phyloP scores from a whole-genome alignment of 2,888 invertebrate species.

The Leptopterna dolabrata region DNA sequence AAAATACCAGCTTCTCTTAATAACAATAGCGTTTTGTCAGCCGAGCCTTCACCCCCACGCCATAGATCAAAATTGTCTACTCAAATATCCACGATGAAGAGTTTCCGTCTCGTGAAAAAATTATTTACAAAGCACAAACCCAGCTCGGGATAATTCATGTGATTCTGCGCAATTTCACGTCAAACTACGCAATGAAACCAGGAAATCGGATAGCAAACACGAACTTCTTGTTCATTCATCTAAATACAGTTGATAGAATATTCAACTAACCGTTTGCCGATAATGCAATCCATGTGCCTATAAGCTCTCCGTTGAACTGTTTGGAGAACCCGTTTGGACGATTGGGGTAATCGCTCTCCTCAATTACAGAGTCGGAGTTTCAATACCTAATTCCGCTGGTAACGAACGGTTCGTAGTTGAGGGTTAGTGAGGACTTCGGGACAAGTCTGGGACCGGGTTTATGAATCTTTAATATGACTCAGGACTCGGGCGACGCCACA shows the following conservation, averaged over 20 bases:
- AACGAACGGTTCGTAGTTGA: background rate
- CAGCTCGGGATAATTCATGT: no score
- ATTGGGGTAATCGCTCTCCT: background rate
- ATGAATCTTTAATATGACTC: background rate
- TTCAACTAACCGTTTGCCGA: background rate
- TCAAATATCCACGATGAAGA: no score
- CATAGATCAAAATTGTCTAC: no score
- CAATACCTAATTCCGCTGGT: background rate
- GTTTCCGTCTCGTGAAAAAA: no score
- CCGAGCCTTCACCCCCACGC: no score
- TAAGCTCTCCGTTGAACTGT: background rate
- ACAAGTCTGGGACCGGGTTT: background rate
- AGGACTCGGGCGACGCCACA: background rate
- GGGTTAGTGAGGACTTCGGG: background rate
- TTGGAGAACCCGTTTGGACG: background rate
- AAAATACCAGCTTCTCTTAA: no score
- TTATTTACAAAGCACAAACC: no score
- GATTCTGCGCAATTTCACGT: no score
- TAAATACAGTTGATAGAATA: background rate
- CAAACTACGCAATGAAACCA: no score
- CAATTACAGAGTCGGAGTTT: background rate
- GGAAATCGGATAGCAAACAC: no score
- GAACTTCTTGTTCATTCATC: background rate
- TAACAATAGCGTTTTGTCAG: no score
- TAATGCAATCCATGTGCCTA: background rate